A percentile compares a stretch with the other conserved stretches of the same genome.
Conservation (phyloP, 2,888 invertebrate species). For the Trissolcus japonicus region DNA sequence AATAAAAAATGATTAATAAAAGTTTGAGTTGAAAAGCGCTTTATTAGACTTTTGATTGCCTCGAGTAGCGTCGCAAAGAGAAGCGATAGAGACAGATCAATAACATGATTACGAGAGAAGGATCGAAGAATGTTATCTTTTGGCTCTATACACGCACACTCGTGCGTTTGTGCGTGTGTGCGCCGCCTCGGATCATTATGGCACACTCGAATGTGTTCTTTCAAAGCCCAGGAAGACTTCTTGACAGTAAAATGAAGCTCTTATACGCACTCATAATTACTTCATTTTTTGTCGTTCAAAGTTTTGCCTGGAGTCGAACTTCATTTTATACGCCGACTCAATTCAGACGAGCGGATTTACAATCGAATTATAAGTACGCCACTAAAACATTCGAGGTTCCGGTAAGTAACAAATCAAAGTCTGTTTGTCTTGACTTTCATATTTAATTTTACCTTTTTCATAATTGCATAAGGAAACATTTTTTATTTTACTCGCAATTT, state of each 20-base stretch:
- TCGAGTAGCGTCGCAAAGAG: constrained; percentile 2
- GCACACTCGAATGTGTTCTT: constrained; percentile 5
- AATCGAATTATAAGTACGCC: constrained; percentile 16
- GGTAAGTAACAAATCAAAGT: constrained; percentile 14
- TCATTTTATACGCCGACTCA: constrained; percentile 5
- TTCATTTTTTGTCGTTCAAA: constrained; percentile 6
- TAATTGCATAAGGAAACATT: too few relatives aligned
- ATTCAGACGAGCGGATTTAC: neutral
- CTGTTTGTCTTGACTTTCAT: constrained; percentile 1
- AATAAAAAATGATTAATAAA: neutral
- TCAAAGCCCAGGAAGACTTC: constrained; percentile 4
- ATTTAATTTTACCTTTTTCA: neutral
- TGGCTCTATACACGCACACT: neutral
- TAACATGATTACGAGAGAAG: constrained; percentile 1
- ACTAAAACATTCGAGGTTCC: constrained; percentile 30
- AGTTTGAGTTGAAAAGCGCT: neutral
- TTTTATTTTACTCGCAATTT: neutral
- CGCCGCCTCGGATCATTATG: constrained; percentile 8
- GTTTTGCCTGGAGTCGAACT: constrained; percentile 7
- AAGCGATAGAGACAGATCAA: constrained; percentile 4
- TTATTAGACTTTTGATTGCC: constrained; percentile 4
- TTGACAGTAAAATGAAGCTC: constrained; percentile 16
- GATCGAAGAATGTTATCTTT: constrained; percentile 16
- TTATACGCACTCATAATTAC: constrained; percentile 6
- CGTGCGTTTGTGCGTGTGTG: constrained; percentile 5